Evolutionary conservation across 2,888 invertebrate genomes (phyloP).

Genomic region (Rhagonycha lutea): DNA sequence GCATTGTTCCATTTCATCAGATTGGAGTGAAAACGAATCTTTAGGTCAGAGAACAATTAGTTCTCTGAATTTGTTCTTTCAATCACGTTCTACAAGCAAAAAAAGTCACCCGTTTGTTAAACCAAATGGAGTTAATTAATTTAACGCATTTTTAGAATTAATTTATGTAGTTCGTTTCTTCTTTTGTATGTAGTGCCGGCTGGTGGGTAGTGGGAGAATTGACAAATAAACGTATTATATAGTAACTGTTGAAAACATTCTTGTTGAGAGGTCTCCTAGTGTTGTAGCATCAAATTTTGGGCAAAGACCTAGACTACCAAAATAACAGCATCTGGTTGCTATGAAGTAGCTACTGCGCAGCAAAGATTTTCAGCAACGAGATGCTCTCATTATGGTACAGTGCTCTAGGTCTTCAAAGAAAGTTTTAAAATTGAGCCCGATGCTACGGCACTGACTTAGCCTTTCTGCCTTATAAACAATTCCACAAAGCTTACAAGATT

Average conservation of each 20-base stretch:
- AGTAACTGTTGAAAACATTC: not conserved
- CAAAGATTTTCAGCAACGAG: no score
- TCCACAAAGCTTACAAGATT: no score
- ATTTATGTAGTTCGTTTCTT: not conserved
- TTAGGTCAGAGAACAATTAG: constrained; percentile 79
- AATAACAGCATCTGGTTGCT: not conserved
- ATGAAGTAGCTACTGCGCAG: no score
- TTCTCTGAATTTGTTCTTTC: constrained; percentile 80
- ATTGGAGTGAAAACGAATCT: constrained; percentile 74
- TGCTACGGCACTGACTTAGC: not conserved
- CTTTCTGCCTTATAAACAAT: not conserved
- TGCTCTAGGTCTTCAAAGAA: not conserved
- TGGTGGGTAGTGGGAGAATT: not conserved
- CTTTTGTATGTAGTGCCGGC: not conserved
- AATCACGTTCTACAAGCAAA: constrained; percentile 55
- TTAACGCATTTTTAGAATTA: not conserved
- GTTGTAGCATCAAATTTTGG: not conserved
- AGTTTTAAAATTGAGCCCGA: not conserved
- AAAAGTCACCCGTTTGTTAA: constrained; percentile 50
- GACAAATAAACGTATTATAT: not conserved
- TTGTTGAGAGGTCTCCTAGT: not conserved
- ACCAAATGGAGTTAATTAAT: constrained; percentile 33
- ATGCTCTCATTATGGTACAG: no score
- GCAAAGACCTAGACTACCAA: not conserved
- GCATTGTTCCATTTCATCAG: constrained; percentile 76